Conservation (phyloP, 2,888 invertebrate genomes). For the Anthrax anthrax region DNA sequence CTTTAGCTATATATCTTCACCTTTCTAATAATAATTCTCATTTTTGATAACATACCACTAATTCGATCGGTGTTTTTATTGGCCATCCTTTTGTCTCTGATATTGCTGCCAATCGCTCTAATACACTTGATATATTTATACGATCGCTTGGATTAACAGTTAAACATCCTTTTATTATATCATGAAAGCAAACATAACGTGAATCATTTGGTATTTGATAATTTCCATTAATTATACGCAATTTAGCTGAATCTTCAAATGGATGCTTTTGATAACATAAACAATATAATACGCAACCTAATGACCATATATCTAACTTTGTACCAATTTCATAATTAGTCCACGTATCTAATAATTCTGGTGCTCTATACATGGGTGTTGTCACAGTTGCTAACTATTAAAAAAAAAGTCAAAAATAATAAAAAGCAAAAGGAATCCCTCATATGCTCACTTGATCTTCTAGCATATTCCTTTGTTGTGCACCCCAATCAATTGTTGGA, state of each 20-base stretch:
- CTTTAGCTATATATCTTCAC: too few species aligned
- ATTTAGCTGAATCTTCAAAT: conserved; percentile 89
- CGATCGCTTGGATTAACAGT: conserved; percentile 71
- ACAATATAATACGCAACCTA: conserved; percentile 88
- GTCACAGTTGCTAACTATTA: conserved; percentile 57
- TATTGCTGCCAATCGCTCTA: conserved; percentile 78
- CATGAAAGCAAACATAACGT: conserved; percentile 71
- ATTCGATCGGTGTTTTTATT: conserved; percentile 56
- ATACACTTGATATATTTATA: conserved; percentile 58
- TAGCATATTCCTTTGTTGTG: conserved; percentile 73
- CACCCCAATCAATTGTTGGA: conserved; percentile 85
- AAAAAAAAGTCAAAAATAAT: conserved; percentile 21
- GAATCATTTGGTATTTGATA: conserved; percentile 73
- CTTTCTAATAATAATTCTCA: background rate
- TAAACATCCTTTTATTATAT: conserved; percentile 74
- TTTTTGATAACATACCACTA: conserved; percentile 13
- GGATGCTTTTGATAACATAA: conserved; percentile 91
- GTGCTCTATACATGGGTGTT: conserved; percentile 93
- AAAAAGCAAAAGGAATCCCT: background rate
- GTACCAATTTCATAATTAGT: conserved; percentile 86
- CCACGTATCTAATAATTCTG: conserved; percentile 98
- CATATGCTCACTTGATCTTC: conserved; percentile 70
- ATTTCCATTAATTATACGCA: conserved; percentile 93
- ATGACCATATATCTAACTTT: conserved; percentile 88
- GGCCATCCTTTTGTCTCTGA: conserved; percentile 74